A percentile compares a stretch with the other conserved stretches of the same genome.
These are phyloP conservation scores for Lasius platythorax DNA, from an alignment of 2,888 invertebrate species.

Conservation along the genomic window DNA sequence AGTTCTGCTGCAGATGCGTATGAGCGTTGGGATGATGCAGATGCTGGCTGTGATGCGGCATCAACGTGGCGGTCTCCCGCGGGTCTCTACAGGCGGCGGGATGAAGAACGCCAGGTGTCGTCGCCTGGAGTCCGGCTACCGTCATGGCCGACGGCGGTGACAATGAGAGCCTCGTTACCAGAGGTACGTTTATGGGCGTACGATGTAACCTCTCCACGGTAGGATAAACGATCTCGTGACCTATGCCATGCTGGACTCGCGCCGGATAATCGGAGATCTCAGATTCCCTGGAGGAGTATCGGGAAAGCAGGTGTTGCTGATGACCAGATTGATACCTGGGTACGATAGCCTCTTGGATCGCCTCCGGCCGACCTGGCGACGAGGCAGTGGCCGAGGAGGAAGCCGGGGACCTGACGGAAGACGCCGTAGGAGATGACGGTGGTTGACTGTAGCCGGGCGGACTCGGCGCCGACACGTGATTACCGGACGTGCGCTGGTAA, in stretches of 20 bases:
- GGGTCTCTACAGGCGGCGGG: conserved; percentile 79
- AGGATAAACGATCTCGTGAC: conserved; percentile 81
- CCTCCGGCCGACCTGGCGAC: conserved; percentile 82
- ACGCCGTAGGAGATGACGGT: conserved; percentile 82
- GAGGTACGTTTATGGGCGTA: conserved; percentile 80
- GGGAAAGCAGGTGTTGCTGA: conserved; percentile 76
- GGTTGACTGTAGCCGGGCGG: conserved; percentile 80
- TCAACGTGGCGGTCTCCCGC: conserved; percentile 75
- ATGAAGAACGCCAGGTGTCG: conserved; percentile 78
- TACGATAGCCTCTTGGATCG: conserved; percentile 76
- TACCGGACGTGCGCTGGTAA: conserved; percentile 69
- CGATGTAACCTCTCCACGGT: conserved; percentile 80
- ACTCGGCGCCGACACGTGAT: conserved; percentile 76
- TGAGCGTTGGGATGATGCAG: conserved; percentile 75
- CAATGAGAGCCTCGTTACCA: conserved; percentile 81
- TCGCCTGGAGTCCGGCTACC: conserved; percentile 78
- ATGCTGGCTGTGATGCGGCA: conserved; percentile 77
- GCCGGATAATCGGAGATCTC: conserved; percentile 79
- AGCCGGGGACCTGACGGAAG: conserved; percentile 83
- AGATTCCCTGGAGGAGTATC: conserved; percentile 78
- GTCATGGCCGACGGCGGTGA: conserved; percentile 86
- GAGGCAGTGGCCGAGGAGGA: conserved; percentile 83
- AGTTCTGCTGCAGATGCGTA: conserved; percentile 77
- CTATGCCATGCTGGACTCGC: conserved; percentile 73
- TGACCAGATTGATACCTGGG: conserved; percentile 79